Conservation (phyloP, 2,797 vertebrate genomes). For the Antennarius maculatus region DNA sequence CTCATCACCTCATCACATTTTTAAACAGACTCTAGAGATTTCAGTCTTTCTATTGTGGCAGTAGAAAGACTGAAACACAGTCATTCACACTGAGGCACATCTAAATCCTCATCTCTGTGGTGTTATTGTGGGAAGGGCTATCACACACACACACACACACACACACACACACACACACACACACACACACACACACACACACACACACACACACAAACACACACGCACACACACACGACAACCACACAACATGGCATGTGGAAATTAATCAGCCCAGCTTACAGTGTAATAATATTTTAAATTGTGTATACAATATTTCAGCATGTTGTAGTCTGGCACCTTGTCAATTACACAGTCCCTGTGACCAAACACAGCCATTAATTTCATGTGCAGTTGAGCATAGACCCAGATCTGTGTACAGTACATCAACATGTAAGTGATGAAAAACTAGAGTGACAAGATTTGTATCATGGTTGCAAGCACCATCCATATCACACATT, state of each 20-base stretch:
- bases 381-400: conserved; percentile 21
- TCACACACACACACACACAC: too few relatives aligned
- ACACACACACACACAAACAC: too few relatives aligned
- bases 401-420: neutral
- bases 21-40: neutral
- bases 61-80: too few relatives aligned
- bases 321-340: conserved; percentile 55
- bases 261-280: conserved; percentile 38
- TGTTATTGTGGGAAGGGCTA: conserved; percentile 5
- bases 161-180: neutral
- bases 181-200: neutral
- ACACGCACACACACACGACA: neutral
- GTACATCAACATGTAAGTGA: neutral
- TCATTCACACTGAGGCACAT: neutral
- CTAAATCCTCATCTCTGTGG: neutral
- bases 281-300: conserved; percentile 59
- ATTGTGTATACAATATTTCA: conserved; percentile 46
- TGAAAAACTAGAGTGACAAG: neutral
- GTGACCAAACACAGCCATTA: conserved; percentile 14
- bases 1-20: too few relatives aligned
- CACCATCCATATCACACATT: neutral
- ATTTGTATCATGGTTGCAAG: neutral
- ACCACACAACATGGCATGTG: conserved; percentile 33
- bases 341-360: conserved; percentile 63
- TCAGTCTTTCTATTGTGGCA: neutral